A percentile compares a stretch with the other conserved stretches of the same genome.
These are phyloP conservation scores for Orthosia incerta DNA, from an alignment of 2,888 invertebrate genomes.

Conservation along the genomic window DNA sequence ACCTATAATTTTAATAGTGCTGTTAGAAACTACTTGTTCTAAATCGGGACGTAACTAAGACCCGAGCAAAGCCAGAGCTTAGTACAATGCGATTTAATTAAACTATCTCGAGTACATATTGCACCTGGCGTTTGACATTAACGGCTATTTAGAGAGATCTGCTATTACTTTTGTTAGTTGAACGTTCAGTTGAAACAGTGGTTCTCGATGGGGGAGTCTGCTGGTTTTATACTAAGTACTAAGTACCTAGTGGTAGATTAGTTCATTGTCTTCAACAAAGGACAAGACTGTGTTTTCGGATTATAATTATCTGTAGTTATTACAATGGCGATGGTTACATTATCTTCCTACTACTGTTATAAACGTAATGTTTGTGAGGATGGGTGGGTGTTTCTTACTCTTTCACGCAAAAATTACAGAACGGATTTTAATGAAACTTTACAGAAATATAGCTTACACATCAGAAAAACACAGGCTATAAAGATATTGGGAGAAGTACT, in stretches of 20 bases:
- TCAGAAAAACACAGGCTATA: no score
- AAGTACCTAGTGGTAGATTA: background rate
- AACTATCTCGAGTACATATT: constrained; percentile 58
- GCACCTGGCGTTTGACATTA: constrained; percentile 59
- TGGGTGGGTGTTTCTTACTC: no score
- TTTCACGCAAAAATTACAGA: no score
- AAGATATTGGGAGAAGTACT: no score
- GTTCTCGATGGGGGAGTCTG: constrained; percentile 11
- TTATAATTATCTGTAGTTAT: no score
- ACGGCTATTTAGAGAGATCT: constrained; percentile 48
- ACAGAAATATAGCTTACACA: no score
- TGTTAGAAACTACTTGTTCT: constrained; percentile 8
- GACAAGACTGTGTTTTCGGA: background rate
- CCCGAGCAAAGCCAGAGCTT: constrained; percentile 7
- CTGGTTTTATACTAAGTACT: constrained; percentile 15
- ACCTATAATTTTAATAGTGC: background rate
- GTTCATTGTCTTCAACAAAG: background rate
- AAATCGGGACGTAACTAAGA: background rate
- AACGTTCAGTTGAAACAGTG: background rate
- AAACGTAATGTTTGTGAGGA: no score
- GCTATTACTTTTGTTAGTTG: constrained; percentile 29
- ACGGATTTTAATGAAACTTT: no score
- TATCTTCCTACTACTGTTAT: no score
- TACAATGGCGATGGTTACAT: no score
- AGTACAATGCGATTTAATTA: constrained; percentile 58